phyloP scores from a whole-genome alignment of 1,140 invertebrate species.

The Cheumatopsyche charites region DNA sequence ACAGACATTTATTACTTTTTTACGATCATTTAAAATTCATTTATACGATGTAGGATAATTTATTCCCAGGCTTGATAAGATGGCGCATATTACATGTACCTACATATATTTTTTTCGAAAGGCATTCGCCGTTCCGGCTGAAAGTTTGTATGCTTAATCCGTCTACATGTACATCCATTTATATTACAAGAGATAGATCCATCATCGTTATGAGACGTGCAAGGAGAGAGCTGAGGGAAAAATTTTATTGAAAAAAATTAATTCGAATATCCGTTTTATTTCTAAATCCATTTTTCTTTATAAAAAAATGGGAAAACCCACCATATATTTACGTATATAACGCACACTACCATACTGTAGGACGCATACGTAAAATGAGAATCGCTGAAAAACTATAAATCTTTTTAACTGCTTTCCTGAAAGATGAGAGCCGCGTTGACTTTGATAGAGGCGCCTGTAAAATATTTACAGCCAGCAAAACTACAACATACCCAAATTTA shows the following conservation, averaged over 20 bases:
- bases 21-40: no score
- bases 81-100: no score
- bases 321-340: no score
- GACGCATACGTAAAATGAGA: neutral
- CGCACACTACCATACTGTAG: no score
- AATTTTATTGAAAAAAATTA: conserved; percentile 28
- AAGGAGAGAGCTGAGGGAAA: neutral
- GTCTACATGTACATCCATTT: conserved; percentile 20
- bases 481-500: neutral
- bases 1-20: no score
- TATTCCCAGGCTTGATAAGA: no score
- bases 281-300: conserved; percentile 14
- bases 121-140: no score
- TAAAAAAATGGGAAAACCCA: neutral
- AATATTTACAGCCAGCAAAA: conserved; percentile 28
- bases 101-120: no score
- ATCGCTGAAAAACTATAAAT: conserved; percentile 34
- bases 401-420: conserved; percentile 33
- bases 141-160: neutral
- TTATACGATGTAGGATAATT: no score
- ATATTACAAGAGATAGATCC: conserved; percentile 20
- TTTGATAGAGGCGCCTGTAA: conserved; percentile 31
- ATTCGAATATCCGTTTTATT: conserved; percentile 22
- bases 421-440: conserved; percentile 31
- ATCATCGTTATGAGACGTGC: conserved; percentile 13